These are phyloP conservation scores for Aphidius gifuensis DNA, from an alignment of 1,140 invertebrate species.

Conservation along the genomic window DNA sequence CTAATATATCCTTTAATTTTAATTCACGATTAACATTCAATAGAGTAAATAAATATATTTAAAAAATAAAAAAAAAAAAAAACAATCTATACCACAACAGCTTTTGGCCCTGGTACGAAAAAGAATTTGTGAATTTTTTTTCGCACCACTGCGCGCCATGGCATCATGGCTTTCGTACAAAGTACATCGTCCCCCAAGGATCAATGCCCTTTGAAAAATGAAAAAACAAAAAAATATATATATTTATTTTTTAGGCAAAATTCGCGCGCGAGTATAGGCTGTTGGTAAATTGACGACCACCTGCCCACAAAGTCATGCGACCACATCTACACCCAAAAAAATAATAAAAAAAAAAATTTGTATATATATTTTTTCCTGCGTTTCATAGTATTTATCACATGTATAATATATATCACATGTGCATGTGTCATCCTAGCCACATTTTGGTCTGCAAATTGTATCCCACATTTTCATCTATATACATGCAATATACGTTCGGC, in stretches of 20 bases:
- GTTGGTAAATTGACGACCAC: slow-evolving; percentile 38
- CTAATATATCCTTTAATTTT: slow-evolving; percentile 22
- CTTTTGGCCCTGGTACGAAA: background rate
- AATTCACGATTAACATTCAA: too few species aligned
- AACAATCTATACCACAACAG: background rate
- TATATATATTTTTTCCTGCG: background rate
- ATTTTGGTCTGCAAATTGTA: too few species aligned
- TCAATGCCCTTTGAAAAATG: slow-evolving; percentile 54
- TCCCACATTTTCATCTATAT: background rate
- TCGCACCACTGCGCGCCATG: slow-evolving; percentile 15
- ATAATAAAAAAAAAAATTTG: background rate
- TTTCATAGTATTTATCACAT: too few species aligned
- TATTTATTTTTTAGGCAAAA: slow-evolving; percentile 36
- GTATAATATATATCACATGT: too few species aligned
- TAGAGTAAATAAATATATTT: too few species aligned
- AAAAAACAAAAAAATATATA: too few species aligned
- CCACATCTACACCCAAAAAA: slow-evolving; percentile 29
- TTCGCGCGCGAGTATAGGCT: slow-evolving; percentile 35
- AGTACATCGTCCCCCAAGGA: slow-evolving; percentile 33
- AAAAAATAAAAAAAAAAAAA: slow-evolving; percentile 5
- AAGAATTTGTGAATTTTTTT: slow-evolving; percentile 8
- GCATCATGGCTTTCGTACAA: background rate
- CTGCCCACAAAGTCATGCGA: slow-evolving; percentile 46
- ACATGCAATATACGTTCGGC: slow-evolving; percentile 24
- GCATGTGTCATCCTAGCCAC: too few species aligned